Conservation (phyloP, 30 jellyfish, hydroid and myxozoan genomes). For the Nemopilema nomurai region DNA sequence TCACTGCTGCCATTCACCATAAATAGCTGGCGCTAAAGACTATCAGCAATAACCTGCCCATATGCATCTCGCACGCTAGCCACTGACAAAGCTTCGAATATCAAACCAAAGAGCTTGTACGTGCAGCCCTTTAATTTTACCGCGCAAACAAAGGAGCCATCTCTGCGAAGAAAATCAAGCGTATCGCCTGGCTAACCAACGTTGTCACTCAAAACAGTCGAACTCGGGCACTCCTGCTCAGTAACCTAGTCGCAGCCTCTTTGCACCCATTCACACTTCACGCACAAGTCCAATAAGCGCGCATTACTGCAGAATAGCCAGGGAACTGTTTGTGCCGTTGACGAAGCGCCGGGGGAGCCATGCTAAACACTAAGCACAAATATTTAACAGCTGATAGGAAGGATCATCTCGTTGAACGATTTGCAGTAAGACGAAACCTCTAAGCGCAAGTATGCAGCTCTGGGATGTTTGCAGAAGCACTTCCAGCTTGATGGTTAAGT, state of each 20-base stretch:
- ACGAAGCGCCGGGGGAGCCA: not conserved
- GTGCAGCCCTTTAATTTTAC: slow-evolving; percentile 11
- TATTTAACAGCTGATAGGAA: not conserved
- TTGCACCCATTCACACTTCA: not conserved
- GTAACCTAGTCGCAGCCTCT: not conserved
- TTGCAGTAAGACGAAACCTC: not conserved
- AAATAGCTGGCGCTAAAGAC: not conserved
- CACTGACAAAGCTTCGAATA: not conserved
- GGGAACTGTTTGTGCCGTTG: not conserved
- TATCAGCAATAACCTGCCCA: not conserved
- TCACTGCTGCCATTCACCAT: not conserved
- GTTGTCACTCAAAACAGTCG: slow-evolving; percentile 11
- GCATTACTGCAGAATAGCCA: not conserved
- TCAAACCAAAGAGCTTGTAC: slow-evolving; percentile 12
- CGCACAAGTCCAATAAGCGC: not conserved
- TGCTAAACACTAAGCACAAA: not conserved
- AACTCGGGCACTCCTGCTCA: slow-evolving; percentile 27
- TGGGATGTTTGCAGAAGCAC: not conserved
- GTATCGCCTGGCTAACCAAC: slow-evolving; percentile 43
- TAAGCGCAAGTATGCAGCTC: not conserved
- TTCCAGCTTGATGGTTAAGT: not conserved
- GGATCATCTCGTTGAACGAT: not conserved
- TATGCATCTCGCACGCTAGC: not conserved
- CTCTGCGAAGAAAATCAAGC: slow-evolving; percentile 41
- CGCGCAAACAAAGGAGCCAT: slow-evolving; percentile 40